Base-by-base conservation (phyloP, 1,140 invertebrate genomes). In the Eueides isabella region DNA sequence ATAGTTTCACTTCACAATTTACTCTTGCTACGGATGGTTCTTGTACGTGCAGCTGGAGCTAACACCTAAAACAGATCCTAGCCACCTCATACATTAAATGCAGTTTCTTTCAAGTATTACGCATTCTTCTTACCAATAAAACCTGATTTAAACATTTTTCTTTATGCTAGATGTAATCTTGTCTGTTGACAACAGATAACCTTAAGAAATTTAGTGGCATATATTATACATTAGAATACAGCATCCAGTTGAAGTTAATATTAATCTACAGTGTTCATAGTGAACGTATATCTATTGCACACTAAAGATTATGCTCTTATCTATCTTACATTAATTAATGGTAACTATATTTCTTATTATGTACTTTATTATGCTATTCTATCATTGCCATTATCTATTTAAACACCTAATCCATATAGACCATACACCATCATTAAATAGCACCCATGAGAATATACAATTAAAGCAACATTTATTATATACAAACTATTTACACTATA, bases 361-460 rank as follows among this genome's bases (percentile, higher is more conserved):
- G 71, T 85, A 83, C 48, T 55, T n/a, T 26, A 55, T 55, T 55
- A 80, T 81, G 84, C 84, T 87, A 86, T 65, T 74, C 76, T 86
- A 88, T 78, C 64, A 80, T 85, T 85, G 83, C 82, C 70, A 83
- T 77, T 81, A 80, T 69, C 78, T 80, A 79, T 75, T 82, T 55
- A 26, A 38, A 55, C 76, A 78, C 65, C 78, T 86, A 85, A 81
- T 71, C 71, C 73, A 77, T 83, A 71, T 80, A 86, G 77, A 92
- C 90, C 90, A 85, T 89, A 89, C 89, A 91, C 91, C 89, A 84
- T 85, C 78, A 75, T 87, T 91, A 90, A 92, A 90, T 92, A 91
- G 90, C 90, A 92, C 90, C 90, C 89, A 90, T 92, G 82, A 88
- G 76, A 90, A 89, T 90, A 87, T 90, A 92, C 88, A 89, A 79